These are phyloP conservation scores for Callithrix jacchus DNA, from an alignment of 2,113 vertebrate species.

Conservation along the genomic window DNA sequence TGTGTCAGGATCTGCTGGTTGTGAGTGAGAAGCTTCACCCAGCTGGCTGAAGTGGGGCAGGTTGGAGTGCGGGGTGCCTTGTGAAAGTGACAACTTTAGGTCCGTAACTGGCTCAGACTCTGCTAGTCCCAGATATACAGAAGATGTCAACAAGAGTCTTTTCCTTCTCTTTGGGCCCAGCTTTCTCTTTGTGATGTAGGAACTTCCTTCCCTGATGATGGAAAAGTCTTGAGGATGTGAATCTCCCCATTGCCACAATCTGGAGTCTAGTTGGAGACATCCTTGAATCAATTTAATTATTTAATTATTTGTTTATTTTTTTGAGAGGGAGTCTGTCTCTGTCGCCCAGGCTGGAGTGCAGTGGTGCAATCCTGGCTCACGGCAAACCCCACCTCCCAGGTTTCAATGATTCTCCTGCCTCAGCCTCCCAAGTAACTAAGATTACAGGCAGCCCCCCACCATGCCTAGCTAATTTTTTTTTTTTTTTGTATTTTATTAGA, in stretches of 20 bases:
- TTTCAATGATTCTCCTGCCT: no score
- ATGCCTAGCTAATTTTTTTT: no score
- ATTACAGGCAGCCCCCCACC: no score
- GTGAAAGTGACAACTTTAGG: not conserved
- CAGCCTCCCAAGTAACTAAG: no score
- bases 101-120: not conserved
- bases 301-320: no score
- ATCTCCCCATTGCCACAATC: not conserved
- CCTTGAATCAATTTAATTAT: no score
- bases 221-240: not conserved
- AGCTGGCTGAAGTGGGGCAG: fast-evolving
- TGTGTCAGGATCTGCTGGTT: not conserved
- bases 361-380: no score
- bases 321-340: no score
- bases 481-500: no score
- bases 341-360: no score
- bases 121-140: not conserved
- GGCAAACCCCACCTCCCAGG: no score
- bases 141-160: not conserved
- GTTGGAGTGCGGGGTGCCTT: not conserved
- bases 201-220: not conserved
- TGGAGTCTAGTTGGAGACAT: not conserved
- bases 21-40: not conserved
- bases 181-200: not conserved
- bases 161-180: not conserved